Evolutionary conservation across 2,113 vertebrate genomes (phyloP).

Genomic region (Hypocryptadius cinnamomeus): DNA sequence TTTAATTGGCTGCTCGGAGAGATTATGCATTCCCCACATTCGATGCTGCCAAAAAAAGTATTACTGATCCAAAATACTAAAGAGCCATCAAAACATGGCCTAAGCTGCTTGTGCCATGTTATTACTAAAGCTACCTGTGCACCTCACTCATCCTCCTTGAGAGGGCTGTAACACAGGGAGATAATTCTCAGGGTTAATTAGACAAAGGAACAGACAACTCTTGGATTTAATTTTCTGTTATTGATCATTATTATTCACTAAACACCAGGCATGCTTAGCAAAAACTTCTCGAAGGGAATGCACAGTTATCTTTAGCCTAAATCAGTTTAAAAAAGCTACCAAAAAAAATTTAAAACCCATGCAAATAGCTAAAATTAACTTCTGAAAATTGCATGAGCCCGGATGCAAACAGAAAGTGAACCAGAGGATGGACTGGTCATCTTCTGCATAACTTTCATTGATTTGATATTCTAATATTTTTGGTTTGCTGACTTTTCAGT

Average conservation of each 20-base stretch:
- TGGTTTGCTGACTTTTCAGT: background rate
- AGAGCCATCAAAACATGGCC: constrained; percentile 10
- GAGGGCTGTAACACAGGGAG: background rate
- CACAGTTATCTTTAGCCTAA: background rate
- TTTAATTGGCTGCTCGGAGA: constrained; percentile 64
- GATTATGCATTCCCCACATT: constrained; percentile 26
- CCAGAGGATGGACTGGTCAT: background rate
- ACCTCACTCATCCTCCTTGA: background rate
- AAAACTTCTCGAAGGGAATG: background rate
- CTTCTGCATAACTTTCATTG: background rate
- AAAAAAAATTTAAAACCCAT: background rate
- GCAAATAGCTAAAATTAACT: background rate
- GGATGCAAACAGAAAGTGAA: background rate
- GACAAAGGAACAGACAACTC: background rate
- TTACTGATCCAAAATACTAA: constrained; percentile 28
- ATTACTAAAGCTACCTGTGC: background rate
- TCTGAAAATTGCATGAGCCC: background rate
- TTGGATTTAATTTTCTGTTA: background rate
- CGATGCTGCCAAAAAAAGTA: constrained; percentile 23
- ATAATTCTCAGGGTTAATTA: constrained; percentile 5
- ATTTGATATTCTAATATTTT: background rate
- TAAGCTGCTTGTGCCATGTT: background rate
- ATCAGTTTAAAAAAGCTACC: background rate
- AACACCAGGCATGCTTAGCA: background rate
- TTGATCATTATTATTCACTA: background rate